These are phyloP conservation scores for Gnathonemus longibarbis DNA, from an alignment of 2,113 vertebrate genomes.

Conservation along the genomic window DNA sequence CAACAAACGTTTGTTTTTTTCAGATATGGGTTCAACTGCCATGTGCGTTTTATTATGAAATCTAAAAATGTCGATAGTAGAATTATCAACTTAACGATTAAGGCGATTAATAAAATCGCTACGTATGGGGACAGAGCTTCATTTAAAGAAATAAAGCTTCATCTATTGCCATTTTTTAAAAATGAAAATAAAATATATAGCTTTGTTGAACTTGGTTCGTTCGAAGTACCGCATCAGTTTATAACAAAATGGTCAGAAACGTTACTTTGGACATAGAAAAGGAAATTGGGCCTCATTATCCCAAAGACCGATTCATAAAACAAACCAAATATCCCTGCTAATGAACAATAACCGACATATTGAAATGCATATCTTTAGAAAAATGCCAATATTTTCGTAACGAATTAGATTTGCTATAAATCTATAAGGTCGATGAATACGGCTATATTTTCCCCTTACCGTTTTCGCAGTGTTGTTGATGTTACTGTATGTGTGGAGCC, in stretches of 20 bases:
- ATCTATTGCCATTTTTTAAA: background rate
- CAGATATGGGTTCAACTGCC: too few relatives aligned
- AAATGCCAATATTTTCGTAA: slow-evolving; percentile 4
- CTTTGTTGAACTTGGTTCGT: background rate
- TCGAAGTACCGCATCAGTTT: background rate
- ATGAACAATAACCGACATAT: slow-evolving; percentile 37
- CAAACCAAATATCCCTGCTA: slow-evolving; percentile 29
- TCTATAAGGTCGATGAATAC: background rate
- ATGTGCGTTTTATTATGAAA: background rate
- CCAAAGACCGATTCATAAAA: slow-evolving; percentile 41
- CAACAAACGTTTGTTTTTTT: background rate
- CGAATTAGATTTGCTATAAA: background rate
- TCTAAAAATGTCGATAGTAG: background rate
- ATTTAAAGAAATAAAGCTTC: background rate
- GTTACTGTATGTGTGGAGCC: slow-evolving; percentile 79
- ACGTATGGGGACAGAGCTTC: background rate
- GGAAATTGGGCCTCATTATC: slow-evolving; percentile 21
- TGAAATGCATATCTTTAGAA: slow-evolving; percentile 26
- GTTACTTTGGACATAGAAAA: background rate
- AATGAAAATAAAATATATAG: background rate
- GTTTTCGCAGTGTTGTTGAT: slow-evolving; percentile 70
- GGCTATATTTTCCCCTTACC: slow-evolving; percentile 58
- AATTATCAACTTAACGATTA: background rate
- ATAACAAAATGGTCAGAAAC: background rate
- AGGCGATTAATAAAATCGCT: background rate